Evolutionary conservation across 2,888 invertebrate species (phyloP), one percentile per base, ranked within the genome.

Genomic region (Danaus chrysippus): DNA sequence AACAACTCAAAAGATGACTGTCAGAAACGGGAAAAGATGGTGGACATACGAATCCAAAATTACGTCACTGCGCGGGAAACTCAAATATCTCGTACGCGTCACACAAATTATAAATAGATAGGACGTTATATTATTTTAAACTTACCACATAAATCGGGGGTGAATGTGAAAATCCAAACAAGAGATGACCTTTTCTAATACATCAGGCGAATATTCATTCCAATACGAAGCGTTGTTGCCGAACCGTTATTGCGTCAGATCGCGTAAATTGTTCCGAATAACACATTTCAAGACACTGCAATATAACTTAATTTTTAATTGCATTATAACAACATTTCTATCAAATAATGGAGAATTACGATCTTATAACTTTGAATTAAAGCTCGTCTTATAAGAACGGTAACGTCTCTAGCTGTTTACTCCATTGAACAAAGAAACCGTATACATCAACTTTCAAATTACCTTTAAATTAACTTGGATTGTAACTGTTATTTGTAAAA

Each of bases 191-290:
- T 82, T 78, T 74, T 73, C 68, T 66, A 86, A 83, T 77, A 81
- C 89, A 89, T 89, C 73, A 76, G 84, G 73, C 69, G 73, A 56
- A 66, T 71, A 74, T 81, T 89, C 82, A 90, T 71, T 84, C 83
- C 70, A 79, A 86, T 72, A 83, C 81, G 73, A 78, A 71, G 86
- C 88, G 83, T 79, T 86, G 90, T 89, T 90, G 90, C 88, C 90
- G 88, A 83, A 82, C 84, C 75, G 87, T 76, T 83, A 84, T 91
- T 90, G 90, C 90, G 84, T 91, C 90, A 91, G 91, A 89, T 75
- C 86, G 68, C 82, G 75, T 74, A 78, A 73, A 84, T 71, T 79
- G 84, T 85, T 87, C 86, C 83, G 79, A 82, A 72, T 73, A 76
- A 84, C 78, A 82, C 89, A 89, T 89, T 86, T 87, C 89, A 86